Conservation (phyloP, 2,888 invertebrate species). For the Zaprionus lineosus region DNA sequence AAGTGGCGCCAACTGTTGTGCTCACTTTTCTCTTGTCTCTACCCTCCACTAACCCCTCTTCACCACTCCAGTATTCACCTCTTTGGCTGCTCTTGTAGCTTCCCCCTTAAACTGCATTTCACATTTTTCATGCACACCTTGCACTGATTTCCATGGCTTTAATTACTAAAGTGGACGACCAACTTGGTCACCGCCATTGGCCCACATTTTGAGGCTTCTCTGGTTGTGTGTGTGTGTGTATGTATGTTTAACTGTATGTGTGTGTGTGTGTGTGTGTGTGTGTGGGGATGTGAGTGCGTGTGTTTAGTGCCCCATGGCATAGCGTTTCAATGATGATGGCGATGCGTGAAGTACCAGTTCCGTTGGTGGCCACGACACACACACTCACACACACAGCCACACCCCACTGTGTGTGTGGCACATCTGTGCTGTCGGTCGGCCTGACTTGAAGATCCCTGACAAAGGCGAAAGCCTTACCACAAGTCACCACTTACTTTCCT, state of each 20-base stretch:
- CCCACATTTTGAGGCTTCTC: slow-evolving; percentile 51
- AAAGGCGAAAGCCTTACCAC: too few species aligned
- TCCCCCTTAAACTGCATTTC: slow-evolving; percentile 1
- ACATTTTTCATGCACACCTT: slow-evolving; percentile 47
- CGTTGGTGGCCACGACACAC: slow-evolving; percentile 46
- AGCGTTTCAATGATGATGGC: slow-evolving; percentile 25
- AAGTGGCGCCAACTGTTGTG: slow-evolving; percentile 46
- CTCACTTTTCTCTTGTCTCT: slow-evolving; percentile 3
- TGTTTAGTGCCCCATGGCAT: slow-evolving; percentile 26
- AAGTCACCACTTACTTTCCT: too few species aligned
- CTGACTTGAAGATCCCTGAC: too few species aligned
- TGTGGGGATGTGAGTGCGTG: too few species aligned
- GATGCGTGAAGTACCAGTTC: slow-evolving; percentile 41
- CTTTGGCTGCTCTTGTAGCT: neutral
- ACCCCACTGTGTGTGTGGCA: slow-evolving; percentile 32
- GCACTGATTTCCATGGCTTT: slow-evolving; percentile 66
- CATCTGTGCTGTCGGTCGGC: slow-evolving; percentile 2
- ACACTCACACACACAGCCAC: slow-evolving; percentile 10
- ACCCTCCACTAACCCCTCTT: neutral
- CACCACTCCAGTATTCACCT: neutral
- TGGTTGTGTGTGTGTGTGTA: neutral
- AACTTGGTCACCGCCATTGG: slow-evolving; percentile 59
- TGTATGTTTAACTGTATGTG: neutral
- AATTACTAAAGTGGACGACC: slow-evolving; percentile 57
- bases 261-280: slow-evolving; percentile 1